phyloP scores from a whole-genome alignment of 2,113 vertebrate genomes.

The Phoenicopterus ruber region DNA sequence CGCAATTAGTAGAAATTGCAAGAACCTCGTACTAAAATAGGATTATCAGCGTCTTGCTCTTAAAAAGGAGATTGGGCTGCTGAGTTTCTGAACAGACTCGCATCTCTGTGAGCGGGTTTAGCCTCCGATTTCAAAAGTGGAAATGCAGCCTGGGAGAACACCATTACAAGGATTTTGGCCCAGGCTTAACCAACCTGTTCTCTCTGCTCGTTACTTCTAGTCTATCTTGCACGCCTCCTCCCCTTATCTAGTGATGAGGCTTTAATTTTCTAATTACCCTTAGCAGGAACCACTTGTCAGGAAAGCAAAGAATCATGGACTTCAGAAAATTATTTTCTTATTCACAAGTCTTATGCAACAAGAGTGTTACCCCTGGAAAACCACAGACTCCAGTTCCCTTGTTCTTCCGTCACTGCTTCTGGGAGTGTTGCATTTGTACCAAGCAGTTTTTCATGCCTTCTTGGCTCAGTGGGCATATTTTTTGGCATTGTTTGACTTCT shows the following conservation, averaged over 20 bases:
- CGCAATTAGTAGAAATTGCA: neutral
- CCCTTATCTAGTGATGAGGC: neutral
- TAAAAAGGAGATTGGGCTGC: neutral
- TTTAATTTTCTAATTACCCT: neutral
- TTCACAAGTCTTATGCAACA: neutral
- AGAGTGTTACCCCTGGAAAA: neutral
- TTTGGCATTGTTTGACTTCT: neutral
- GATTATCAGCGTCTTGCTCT: neutral
- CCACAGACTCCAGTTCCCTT: neutral
- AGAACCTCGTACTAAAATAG: neutral
- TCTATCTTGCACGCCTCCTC: neutral
- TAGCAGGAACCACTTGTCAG: neutral
- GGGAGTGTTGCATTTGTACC: neutral
- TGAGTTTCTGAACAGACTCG: neutral
- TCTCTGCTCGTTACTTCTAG: neutral
- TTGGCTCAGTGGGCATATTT: neutral
- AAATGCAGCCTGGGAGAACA: neutral
- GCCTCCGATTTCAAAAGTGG: neutral
- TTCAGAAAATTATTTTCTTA: neutral
- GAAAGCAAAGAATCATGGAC: neutral
- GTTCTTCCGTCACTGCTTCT: neutral
- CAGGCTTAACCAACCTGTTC: neutral
- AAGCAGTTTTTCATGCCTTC: neutral
- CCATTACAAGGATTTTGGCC: neutral
- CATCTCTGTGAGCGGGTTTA: neutral